Evolutionary conservation across 2,797 vertebrate genomes (phyloP).

Genomic region (Premnoplex brunnescens): DNA sequence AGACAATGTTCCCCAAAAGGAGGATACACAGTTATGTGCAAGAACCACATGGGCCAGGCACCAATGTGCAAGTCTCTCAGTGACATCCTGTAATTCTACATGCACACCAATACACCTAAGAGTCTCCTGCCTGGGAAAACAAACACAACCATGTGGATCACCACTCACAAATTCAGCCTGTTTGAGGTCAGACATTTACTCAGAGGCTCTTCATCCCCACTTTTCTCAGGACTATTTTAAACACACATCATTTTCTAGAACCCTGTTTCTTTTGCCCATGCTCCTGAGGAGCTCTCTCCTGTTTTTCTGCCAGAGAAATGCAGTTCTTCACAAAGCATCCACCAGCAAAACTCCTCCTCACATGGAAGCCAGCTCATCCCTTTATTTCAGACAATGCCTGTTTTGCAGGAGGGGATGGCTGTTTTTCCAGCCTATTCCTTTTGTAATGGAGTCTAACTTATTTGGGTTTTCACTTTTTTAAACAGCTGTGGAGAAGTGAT

Average conservation of each 20-base stretch:
- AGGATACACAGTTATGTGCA: not conserved
- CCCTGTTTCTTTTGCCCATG: not conserved
- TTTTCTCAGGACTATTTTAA: not conserved
- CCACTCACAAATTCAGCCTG: not conserved
- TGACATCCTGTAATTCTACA: not conserved
- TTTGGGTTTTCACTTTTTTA: not conserved
- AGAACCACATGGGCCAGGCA: not conserved
- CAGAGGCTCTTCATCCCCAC: not conserved
- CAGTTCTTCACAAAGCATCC: not conserved
- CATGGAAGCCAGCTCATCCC: not conserved
- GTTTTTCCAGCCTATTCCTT: not conserved
- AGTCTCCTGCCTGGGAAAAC: not conserved
- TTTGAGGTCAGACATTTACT: not conserved
- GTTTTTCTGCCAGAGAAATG: not conserved
- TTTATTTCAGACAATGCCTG: not conserved
- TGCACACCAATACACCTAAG: not conserved
- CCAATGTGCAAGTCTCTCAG: fast-evolving
- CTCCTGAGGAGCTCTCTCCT: not conserved
- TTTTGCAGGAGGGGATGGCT: not conserved
- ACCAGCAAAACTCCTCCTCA: not conserved
- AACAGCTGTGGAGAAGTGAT: not conserved
- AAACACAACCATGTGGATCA: not conserved
- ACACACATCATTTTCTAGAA: not conserved
- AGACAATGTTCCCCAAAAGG: not conserved
- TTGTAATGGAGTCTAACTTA: not conserved